phyloP scores from a whole-genome alignment of 2,113 vertebrate genomes.

The Cephalopholis sonnerati region DNA sequence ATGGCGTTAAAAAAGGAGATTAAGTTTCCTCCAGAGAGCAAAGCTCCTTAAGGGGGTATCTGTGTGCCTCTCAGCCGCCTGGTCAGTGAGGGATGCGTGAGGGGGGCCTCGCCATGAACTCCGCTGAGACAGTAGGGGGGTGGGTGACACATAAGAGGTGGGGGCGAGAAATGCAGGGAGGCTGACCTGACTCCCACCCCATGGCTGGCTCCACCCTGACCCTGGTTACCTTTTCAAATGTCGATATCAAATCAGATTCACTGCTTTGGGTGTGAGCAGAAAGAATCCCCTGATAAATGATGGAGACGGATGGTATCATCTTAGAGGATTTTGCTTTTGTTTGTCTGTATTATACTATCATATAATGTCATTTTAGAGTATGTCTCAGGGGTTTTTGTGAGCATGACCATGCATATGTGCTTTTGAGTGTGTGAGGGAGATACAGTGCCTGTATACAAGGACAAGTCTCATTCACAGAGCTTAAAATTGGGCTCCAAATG shows the following conservation, averaged over 20 bases:
- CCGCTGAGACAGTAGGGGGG: slow-evolving; percentile 42
- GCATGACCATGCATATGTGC: slow-evolving; percentile 21
- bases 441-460: slow-evolving; percentile 21
- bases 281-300: slow-evolving; percentile 33
- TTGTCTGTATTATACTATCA: slow-evolving; percentile 40
- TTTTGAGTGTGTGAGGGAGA: slow-evolving; percentile 25
- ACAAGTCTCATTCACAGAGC: slow-evolving; percentile 20
- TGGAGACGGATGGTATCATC: slow-evolving; percentile 17
- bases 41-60: slow-evolving; percentile 89
- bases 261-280: slow-evolving; percentile 31
- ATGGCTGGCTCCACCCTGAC: slow-evolving; percentile 41
- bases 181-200: slow-evolving; percentile 70
- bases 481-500: slow-evolving; percentile 36
- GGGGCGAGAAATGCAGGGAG: slow-evolving; percentile 31
- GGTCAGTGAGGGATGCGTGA: slow-evolving; percentile 83
- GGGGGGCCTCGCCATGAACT: slow-evolving; percentile 75
- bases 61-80: slow-evolving; percentile 84
- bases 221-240: slow-evolving; percentile 38
- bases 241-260: slow-evolving; percentile 47
- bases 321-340: slow-evolving; percentile 47
- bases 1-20: slow-evolving; percentile 87
- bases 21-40: slow-evolving; percentile 88
- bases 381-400: slow-evolving; percentile 16
- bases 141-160: slow-evolving; percentile 32
- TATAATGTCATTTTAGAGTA: slow-evolving; percentile 35